A percentile compares a stretch with the other conserved stretches of the same genome.
phyloP scores from a whole-genome alignment of 2,888 invertebrate species.

The Noctua comes region DNA sequence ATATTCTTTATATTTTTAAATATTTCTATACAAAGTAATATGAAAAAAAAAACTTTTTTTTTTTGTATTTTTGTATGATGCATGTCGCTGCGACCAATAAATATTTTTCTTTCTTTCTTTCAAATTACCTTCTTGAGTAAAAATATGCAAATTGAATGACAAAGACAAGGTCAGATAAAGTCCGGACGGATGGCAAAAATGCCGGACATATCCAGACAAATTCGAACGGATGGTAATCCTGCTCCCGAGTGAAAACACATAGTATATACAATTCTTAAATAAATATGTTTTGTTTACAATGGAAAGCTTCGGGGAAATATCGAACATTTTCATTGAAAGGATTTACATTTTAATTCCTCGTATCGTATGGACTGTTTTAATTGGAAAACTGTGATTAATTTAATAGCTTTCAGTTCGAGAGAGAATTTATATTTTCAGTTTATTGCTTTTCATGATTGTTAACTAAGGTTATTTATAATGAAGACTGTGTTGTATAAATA shows the following conservation, averaged over 20 bases:
- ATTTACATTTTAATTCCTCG: slow-evolving; percentile 44
- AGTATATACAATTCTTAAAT: slow-evolving; percentile 21
- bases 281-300: slow-evolving; percentile 15
- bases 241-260: slow-evolving; percentile 14
- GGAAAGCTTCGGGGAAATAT: slow-evolving; percentile 35
- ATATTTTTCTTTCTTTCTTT: no score
- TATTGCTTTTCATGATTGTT: slow-evolving; percentile 8
- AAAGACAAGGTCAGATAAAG: not conserved
- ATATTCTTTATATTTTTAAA: no score
- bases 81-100: no score
- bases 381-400: slow-evolving; percentile 34
- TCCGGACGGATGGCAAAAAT: not conserved
- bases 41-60: no score
- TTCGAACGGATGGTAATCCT: not conserved
- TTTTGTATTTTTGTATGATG: no score
- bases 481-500: not conserved
- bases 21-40: no score
- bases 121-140: no score
- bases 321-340: slow-evolving; percentile 22
- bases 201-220: not conserved
- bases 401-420: not conserved
- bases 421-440: slow-evolving; percentile 14
- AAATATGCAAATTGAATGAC: not conserved
- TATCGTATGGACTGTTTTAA: slow-evolving; percentile 31
- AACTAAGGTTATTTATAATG: not conserved